Base-by-base conservation (phyloP, 2,113 vertebrate species). In the Nicator chloris region DNA sequence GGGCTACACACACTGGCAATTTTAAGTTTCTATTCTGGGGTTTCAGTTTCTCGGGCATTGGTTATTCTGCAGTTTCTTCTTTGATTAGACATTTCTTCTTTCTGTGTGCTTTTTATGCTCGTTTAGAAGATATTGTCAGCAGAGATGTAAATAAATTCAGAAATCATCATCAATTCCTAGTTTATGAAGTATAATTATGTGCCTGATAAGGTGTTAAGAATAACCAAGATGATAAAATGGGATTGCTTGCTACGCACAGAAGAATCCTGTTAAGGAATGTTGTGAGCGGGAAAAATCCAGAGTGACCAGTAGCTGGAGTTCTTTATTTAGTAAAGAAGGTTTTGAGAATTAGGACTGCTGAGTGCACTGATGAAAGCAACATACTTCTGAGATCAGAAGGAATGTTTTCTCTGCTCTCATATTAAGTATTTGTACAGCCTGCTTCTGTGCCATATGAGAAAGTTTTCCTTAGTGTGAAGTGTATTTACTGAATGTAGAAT, bases 261-360 rank as follows among this genome's bases (percentile, higher is more conserved):
- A 86, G 56, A 81, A 56, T 66, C 68, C 18, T 88, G 20, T 65
- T 73, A 45, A 72, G 49, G 49, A 94, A 51, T 88, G 79, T 54
- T 85, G 53, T 49, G 60, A 88, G 50, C 26, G 65, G 50, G 88
- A 88, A 77, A 94, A 95, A 86, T 80, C 69, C n/a, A 15, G 92
- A 77, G 54, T 86, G 78, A 86, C 89, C 50, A 59, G 64, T 94
- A 77, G 50, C 85, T 76, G 54, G 42, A 82, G 79, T 79, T 86
- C 89, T 95, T 91, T 89, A 72, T 96, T 93, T 92, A 96, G 91
- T 92, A 90, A 96, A 96, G 94, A 82, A 54, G 77, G 87, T 60
- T 95, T 95, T 9, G 23, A 51, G 82, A 93, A 89, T 90, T 94
- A 89, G 86, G 42, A 19, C 79, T 30, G 4, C 39, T 45, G 59